Evolutionary conservation across 1,140 invertebrate species (phyloP).

Genomic region (Reticulitermes speratus): DNA sequence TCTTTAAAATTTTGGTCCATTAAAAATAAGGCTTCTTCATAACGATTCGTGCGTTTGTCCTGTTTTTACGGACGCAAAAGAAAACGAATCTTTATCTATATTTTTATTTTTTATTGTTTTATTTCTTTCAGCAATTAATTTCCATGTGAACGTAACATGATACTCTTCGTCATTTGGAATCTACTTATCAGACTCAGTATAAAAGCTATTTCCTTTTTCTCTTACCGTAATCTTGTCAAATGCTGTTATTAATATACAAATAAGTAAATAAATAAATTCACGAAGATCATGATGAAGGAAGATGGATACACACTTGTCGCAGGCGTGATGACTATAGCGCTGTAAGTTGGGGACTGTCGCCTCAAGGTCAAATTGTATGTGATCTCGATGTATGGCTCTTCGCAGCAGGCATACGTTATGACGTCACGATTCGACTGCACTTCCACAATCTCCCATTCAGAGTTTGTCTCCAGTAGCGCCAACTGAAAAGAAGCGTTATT

Average conservation of each 20-base stretch:
- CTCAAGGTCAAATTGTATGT: conserved; percentile 54
- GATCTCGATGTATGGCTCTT: conserved; percentile 56
- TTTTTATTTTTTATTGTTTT: too few relatives aligned
- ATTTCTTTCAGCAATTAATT: too few relatives aligned
- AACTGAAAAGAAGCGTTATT: conserved; percentile 19
- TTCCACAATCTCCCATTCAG: conserved; percentile 58
- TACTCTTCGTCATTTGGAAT: too few relatives aligned
- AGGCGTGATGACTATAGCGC: conserved; percentile 60
- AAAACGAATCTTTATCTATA: too few relatives aligned
- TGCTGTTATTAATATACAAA: not conserved
- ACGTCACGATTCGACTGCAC: conserved; percentile 46
- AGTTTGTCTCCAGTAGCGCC: conserved; percentile 41
- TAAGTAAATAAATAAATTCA: too few relatives aligned
- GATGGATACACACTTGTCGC: conserved; percentile 50
- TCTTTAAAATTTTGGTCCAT: too few relatives aligned
- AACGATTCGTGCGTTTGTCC: too few relatives aligned
- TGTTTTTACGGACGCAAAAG: too few relatives aligned
- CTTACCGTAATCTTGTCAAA: not conserved
- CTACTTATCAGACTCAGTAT: not conserved
- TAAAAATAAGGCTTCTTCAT: too few relatives aligned
- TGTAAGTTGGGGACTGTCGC: conserved; percentile 61
- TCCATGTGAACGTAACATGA: too few relatives aligned
- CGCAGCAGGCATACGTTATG: conserved; percentile 54
- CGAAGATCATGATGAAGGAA: too few relatives aligned
- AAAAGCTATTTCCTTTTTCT: not conserved